These are phyloP conservation scores for Polymixis lichenea DNA, from an alignment of 2,888 invertebrate species.

Conservation along the genomic window DNA sequence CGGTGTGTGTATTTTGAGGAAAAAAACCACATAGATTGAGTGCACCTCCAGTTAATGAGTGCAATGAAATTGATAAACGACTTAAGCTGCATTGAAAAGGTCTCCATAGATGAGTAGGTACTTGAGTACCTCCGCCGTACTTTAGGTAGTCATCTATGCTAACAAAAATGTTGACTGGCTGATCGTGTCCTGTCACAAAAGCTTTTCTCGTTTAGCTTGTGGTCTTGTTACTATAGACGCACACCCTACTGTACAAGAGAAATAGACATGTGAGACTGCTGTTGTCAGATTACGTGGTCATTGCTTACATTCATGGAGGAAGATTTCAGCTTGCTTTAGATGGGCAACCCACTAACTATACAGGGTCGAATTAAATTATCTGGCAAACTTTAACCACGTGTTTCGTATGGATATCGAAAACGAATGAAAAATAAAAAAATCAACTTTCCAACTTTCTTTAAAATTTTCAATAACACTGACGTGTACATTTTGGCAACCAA, in stretches of 20 bases:
- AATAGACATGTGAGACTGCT: neutral
- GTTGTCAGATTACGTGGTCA: neutral
- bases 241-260: neutral
- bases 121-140: neutral
- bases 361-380: too few relatives aligned
- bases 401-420: too few relatives aligned
- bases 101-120: neutral
- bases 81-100: neutral
- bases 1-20: too few relatives aligned
- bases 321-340: neutral
- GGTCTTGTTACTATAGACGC: too few relatives aligned
- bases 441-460: too few relatives aligned
- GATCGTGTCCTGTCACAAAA: neutral
- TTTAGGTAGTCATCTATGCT: neutral
- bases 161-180: neutral
- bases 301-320: neutral
- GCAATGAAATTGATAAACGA: neutral
- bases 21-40: too few relatives aligned
- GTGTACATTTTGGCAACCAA: too few relatives aligned
- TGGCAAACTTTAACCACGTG: too few relatives aligned
- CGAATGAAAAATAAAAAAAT: too few relatives aligned
- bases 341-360: neutral
- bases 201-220: neutral
- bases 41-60: too few relatives aligned
- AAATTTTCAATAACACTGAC: too few relatives aligned